These are phyloP conservation scores for Erithacus rubecula DNA, from an alignment of 2,797 vertebrate species.

Conservation along the genomic window DNA sequence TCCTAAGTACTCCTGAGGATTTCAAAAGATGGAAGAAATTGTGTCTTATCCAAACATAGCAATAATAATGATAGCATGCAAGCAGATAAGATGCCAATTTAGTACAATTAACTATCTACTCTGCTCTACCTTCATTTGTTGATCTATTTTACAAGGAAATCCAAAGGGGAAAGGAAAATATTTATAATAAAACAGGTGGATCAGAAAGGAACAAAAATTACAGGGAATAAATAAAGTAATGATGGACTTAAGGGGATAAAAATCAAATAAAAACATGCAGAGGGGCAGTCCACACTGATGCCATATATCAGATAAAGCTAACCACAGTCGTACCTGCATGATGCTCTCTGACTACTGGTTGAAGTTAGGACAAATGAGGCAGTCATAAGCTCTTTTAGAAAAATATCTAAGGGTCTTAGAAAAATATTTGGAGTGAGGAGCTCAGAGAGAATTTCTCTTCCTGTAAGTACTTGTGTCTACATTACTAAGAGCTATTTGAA, in stretches of 20 bases:
- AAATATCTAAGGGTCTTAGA: not conserved
- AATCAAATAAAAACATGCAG: not conserved
- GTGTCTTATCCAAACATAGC: not conserved
- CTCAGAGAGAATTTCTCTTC: not conserved
- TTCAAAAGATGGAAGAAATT: not conserved
- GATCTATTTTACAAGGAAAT: not conserved
- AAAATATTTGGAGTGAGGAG: not conserved
- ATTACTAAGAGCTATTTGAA: not conserved
- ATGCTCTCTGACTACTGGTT: not conserved
- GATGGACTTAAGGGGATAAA: not conserved
- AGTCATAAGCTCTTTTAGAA: not conserved
- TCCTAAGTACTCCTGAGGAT: not conserved
- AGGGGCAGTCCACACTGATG: not conserved
- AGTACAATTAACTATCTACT: not conserved
- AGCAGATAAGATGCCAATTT: not conserved
- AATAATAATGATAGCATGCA: not conserved
- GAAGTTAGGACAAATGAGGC: not conserved
- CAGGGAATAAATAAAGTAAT: not conserved
- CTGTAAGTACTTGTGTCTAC: not conserved
- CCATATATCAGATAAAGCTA: not conserved
- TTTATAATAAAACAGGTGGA: not conserved
- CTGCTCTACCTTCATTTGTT: not conserved
- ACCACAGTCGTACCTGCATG: fast-evolving
- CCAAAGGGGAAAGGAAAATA: not conserved
- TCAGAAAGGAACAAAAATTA: not conserved